A percentile compares a stretch with the other conserved stretches of the same genome.
Evolutionary conservation across 2,888 invertebrate species (phyloP).

Genomic region (Drosophila melanocephala): DNA sequence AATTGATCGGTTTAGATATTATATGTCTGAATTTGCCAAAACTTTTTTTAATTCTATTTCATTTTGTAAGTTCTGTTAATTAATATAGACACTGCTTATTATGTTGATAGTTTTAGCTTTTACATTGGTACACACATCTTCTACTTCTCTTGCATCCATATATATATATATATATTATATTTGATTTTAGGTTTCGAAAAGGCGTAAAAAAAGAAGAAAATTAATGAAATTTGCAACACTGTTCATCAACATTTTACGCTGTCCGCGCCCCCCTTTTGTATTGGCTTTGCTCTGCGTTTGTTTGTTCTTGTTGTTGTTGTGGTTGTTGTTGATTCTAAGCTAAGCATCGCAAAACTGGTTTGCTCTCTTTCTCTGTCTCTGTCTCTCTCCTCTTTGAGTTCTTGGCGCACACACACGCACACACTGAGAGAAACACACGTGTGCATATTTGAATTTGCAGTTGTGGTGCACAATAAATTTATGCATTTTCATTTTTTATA

Average conservation of each 20-base stretch:
- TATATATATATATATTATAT: background rate
- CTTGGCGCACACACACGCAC: conserved; percentile 27
- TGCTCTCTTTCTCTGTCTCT: conserved; percentile 25
- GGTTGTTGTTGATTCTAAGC: conserved; percentile 47
- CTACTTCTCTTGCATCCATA: background rate
- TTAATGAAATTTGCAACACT: conserved; percentile 9
- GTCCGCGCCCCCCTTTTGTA: conserved; percentile 43
- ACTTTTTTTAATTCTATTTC: background rate
- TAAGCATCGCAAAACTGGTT: conserved; percentile 62
- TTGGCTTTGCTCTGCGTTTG: conserved; percentile 28
- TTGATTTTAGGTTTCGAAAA: background rate
- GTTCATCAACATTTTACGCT: conserved; percentile 31
- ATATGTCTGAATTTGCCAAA: background rate
- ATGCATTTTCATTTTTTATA: conserved; percentile 40
- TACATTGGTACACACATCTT: background rate
- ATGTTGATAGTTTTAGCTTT: background rate
- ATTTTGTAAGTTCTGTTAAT: background rate
- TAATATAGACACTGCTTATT: background rate
- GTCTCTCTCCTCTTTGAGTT: conserved; percentile 24
- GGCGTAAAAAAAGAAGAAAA: background rate
- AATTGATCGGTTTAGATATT: background rate
- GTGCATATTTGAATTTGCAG: conserved; percentile 33
- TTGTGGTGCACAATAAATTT: conserved; percentile 34
- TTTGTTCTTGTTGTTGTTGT: conserved; percentile 29
- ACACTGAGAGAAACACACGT: conserved; percentile 17